These are phyloP conservation scores for Drosophila acutilabella DNA, from an alignment of 2,888 invertebrate species.

Conservation along the genomic window DNA sequence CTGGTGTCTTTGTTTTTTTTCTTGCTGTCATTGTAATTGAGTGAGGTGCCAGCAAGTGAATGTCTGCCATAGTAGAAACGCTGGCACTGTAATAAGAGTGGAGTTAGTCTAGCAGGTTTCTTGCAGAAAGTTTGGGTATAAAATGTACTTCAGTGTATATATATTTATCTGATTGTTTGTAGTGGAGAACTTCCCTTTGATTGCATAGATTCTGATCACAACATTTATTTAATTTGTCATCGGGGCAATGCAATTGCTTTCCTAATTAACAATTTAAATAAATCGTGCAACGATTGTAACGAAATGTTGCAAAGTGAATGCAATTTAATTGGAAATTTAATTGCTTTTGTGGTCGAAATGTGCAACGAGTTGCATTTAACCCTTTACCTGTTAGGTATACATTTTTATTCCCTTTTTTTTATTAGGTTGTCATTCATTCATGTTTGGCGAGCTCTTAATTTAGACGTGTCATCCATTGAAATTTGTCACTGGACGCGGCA, in stretches of 20 bases:
- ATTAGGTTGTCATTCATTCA: slow-evolving; percentile 37
- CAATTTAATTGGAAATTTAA: slow-evolving; percentile 83
- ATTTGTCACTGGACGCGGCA: slow-evolving; percentile 56
- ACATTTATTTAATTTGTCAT: slow-evolving; percentile 61
- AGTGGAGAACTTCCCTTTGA: not conserved
- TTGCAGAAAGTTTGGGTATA: not conserved
- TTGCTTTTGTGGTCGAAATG: slow-evolving; percentile 78
- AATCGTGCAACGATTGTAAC: slow-evolving; percentile 69
- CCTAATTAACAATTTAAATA: slow-evolving; percentile 82
- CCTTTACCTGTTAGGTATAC: slow-evolving; percentile 18
- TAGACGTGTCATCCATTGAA: slow-evolving; percentile 72
- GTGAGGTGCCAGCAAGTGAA: slow-evolving; percentile 22
- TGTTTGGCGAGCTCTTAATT: slow-evolving; percentile 70
- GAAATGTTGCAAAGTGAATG: slow-evolving; percentile 75
- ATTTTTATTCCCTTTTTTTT: slow-evolving; percentile 24
- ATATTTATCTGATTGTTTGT: slow-evolving; percentile 3
- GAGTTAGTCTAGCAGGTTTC: not conserved
- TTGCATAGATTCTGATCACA: slow-evolving; percentile 18
- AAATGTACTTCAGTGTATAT: not conserved
- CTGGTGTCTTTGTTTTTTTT: slow-evolving; percentile 51
- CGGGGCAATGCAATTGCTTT: slow-evolving; percentile 67
- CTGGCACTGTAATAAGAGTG: slow-evolving; percentile 6
- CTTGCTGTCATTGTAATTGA: slow-evolving; percentile 30
- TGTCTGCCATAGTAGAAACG: slow-evolving; percentile 11
- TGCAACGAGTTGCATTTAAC: slow-evolving; percentile 46